phyloP scores from a whole-genome alignment of 2,888 invertebrate species.

The Adineta ricciae region DNA sequence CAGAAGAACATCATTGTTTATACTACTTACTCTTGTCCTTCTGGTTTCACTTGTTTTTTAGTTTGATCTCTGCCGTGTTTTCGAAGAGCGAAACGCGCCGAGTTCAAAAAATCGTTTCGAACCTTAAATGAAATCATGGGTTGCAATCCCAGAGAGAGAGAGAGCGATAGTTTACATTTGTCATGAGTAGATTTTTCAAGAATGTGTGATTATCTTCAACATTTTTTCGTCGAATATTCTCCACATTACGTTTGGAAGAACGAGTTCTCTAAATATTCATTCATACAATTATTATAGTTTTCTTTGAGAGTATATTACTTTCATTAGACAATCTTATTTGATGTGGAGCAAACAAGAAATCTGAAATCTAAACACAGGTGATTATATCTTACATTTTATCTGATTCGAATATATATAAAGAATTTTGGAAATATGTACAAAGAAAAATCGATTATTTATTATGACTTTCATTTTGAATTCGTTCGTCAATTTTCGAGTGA shows the following conservation, averaged over 20 bases:
- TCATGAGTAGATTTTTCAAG: not conserved
- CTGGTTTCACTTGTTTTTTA: not conserved
- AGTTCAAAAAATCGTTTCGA: not conserved
- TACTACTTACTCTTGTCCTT: not conserved
- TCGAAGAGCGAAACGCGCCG: not conserved
- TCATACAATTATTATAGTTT: no score
- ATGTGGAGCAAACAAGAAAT: not conserved
- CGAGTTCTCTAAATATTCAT: not conserved
- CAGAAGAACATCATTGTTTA: no score
- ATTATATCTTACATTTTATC: no score
- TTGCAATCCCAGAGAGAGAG: no score
- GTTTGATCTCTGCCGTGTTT: not conserved
- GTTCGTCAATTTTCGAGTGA: not conserved
- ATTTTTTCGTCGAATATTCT: slow-evolving; percentile 12
- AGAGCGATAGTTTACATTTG: not conserved
- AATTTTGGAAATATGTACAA: no score
- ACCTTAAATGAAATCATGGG: not conserved
- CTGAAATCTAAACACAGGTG: not conserved
- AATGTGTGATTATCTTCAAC: not conserved
- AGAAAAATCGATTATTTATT: no score
- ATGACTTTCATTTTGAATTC: not conserved
- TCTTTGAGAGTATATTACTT: not conserved
- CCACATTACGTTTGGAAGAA: not conserved
- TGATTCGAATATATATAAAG: no score
- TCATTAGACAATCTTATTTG: not conserved